Percentiles rank a stretch among this genome's conserved stretches.
Evolutionary conservation across 2,113 vertebrate species (phyloP).

Genomic region (Prunella himalayana): DNA sequence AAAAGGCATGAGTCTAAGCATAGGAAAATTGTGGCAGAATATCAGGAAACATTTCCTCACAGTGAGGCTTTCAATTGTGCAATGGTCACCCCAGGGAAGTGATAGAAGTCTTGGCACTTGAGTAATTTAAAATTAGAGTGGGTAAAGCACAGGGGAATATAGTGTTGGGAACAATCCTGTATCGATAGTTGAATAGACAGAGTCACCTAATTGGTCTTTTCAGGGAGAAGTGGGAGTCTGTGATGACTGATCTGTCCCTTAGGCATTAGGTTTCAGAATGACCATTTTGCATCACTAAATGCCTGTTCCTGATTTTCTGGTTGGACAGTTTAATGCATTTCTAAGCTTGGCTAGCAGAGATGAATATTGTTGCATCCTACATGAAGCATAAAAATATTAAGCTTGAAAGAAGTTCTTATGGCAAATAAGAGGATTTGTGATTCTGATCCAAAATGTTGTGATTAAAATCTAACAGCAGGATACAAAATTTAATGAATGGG

Average conservation of each 20-base stretch:
- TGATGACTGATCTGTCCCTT: constrained; percentile 60
- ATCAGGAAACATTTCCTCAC: constrained; percentile 52
- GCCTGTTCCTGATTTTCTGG: constrained; percentile 64
- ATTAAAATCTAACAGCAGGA: constrained; percentile 55
- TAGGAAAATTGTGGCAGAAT: constrained; percentile 30
- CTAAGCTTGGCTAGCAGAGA: constrained; percentile 56
- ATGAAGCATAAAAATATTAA: constrained; percentile 49
- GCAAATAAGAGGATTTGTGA: constrained; percentile 55
- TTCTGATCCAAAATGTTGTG: constrained; percentile 39
- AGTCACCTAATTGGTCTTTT: constrained; percentile 64
- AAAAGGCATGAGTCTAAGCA: not conserved
- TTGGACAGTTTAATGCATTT: constrained; percentile 65
- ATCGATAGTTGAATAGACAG: constrained; percentile 60
- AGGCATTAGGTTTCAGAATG: constrained; percentile 56
- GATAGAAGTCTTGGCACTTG: constrained; percentile 61
- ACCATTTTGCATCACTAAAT: constrained; percentile 68
- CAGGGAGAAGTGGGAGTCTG: constrained; percentile 59
- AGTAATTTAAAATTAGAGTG: constrained; percentile 68
- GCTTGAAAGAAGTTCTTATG: constrained; percentile 17
- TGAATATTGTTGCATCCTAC: constrained; percentile 57
- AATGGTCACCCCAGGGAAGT: constrained; percentile 54
- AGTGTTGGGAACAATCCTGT: constrained; percentile 61
- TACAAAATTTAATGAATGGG: constrained; percentile 16
- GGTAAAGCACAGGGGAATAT: constrained; percentile 59
- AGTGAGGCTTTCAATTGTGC: constrained; percentile 27